Evolutionary conservation across 1,140 invertebrate species (phyloP), one percentile per base, ranked within the genome.

Genomic region (Atta cephalotes): DNA sequence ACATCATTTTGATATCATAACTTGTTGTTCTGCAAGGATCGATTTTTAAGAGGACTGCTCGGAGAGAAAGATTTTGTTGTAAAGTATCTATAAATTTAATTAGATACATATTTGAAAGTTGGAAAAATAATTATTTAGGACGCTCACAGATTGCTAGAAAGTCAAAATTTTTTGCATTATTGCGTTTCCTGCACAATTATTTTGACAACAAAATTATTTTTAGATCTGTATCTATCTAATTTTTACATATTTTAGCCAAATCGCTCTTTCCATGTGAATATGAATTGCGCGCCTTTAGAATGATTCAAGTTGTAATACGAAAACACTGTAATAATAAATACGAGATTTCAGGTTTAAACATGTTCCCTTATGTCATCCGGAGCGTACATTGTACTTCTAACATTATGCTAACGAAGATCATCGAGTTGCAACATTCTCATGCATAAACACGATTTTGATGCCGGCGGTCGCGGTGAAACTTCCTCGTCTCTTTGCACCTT

Each of bases 361-460:
- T 6, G 18, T 35, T 21, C 5, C 25, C 10, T 14, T 31, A 35
- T 25, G 25, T 71, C 9, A 39, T 76, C n/a, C n/a, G 25, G 74
- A 18, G 56, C n/a, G 56, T 51, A 18, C 14, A 84, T 28, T 28
- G 68, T 39, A 45, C 39, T 63, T 51, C 7, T 70, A 16, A 45
- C 25, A 25, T 35, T 74, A 62, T 49, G 70, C 39, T 84, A 84
- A 84, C 16, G 80, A 84, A 39, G 39, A 84, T 84, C 80, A 76
- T 84, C 80, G 25, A 84, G 68, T 74, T 25, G 16, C 68, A 31
- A 51, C 80, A 76, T 84, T 63, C 56, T 63, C 56, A 84, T 84
- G 80, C 80, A 84, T 84, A 84, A 84, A 84, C 56, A 84, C 58
- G 70, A 74, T 76, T 74, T 62, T 76, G 80, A 74, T 21, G 71